Evolutionary conservation across 2,113 vertebrate species (phyloP).

Genomic region (Onychostoma macrolepis): DNA sequence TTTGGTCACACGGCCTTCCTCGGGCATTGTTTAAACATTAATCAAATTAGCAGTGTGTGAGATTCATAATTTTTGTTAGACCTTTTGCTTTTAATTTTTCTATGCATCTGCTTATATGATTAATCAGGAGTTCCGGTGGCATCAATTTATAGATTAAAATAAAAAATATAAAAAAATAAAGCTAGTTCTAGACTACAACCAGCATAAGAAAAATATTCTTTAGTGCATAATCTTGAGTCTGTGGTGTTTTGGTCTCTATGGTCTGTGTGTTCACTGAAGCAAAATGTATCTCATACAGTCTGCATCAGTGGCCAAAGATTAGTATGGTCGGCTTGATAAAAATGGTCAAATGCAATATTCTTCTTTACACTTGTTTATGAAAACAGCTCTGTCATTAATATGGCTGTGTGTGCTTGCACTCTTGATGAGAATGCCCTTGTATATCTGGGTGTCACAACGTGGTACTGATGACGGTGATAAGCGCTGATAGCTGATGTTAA

Average conservation of each 20-base stretch:
- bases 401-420: background rate
- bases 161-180: background rate
- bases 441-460: slow-evolving; percentile 37
- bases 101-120: background rate
- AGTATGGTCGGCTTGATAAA: slow-evolving; percentile 55
- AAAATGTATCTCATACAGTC: slow-evolving; percentile 54
- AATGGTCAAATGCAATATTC: slow-evolving; percentile 55
- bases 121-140: background rate
- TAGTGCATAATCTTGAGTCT: background rate
- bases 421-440: slow-evolving; percentile 32
- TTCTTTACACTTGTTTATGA: slow-evolving; percentile 43
- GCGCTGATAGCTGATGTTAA: slow-evolving; percentile 71
- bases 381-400: slow-evolving; percentile 17
- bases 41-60: background rate
- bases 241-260: slow-evolving; percentile 4
- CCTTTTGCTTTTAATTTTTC: background rate
- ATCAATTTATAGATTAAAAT: background rate
- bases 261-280: slow-evolving; percentile 58
- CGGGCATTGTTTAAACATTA: background rate
- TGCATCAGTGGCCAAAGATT: slow-evolving; percentile 62
- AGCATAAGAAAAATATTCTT: background rate
- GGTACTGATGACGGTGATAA: slow-evolving; percentile 71
- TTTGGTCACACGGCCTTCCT: background rate
- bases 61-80: background rate
- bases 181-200: background rate